These are phyloP conservation scores for Cryptocheilus praepositus DNA, from an alignment of 2,888 invertebrate genomes.

Conservation along the genomic window DNA sequence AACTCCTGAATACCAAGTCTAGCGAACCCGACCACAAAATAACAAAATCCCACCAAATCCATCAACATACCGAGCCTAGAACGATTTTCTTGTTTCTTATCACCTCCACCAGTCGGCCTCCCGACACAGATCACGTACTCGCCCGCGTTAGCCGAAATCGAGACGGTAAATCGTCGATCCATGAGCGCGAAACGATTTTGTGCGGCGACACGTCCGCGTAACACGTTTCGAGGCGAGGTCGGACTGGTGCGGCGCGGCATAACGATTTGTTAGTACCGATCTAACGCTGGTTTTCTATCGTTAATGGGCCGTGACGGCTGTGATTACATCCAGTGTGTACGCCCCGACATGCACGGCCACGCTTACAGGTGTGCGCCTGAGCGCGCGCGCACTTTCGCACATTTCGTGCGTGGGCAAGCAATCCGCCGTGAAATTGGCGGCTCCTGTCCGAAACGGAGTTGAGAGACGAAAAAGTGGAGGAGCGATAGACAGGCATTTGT, in stretches of 20 bases:
- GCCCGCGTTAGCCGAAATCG: no score
- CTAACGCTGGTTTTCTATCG: constrained; percentile 30
- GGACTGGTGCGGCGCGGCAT: constrained; percentile 14
- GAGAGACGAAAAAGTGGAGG: neutral
- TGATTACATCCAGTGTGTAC: constrained; percentile 30
- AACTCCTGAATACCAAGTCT: no score
- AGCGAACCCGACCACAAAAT: no score
- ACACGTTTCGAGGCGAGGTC: constrained; percentile 18
- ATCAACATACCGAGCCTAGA: no score
- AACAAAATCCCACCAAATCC: no score
- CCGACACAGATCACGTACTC: no score
- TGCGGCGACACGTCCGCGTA: constrained; percentile 31
- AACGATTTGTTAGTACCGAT: constrained; percentile 39
- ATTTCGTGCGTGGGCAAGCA: constrained; percentile 39
- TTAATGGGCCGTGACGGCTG: constrained; percentile 49
- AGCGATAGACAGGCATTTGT: no score
- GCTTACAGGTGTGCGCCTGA: neutral
- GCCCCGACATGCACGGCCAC: neutral
- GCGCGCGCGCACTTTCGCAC: constrained; percentile 17
- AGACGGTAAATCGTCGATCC: constrained; percentile 23
- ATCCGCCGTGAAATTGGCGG: constrained; percentile 31
- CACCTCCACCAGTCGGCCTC: no score
- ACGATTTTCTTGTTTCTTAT: no score
- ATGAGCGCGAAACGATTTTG: constrained; percentile 34
- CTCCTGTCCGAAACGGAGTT: no score